Conservation (phyloP, 2,888 invertebrate species). For the Mechanitis mazaeus region DNA sequence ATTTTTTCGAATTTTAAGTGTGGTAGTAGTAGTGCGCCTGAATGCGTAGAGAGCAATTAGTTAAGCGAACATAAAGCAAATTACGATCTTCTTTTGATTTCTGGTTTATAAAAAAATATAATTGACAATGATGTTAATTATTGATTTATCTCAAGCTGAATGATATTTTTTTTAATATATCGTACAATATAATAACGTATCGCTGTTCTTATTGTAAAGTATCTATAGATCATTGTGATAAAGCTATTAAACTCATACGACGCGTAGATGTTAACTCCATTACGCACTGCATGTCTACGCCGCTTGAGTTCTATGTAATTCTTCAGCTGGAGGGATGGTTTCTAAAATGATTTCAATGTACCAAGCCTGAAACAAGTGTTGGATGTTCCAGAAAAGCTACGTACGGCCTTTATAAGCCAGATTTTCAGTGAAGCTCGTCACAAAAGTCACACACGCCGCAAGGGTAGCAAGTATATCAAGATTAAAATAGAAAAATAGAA, state of each 20-base stretch:
- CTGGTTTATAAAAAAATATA: no score
- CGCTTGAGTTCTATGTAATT: constrained; percentile 35
- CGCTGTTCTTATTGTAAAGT: neutral
- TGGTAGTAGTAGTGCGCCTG: no score
- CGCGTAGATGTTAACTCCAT: constrained; percentile 23
- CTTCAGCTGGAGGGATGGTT: constrained; percentile 35
- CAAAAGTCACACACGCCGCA: constrained; percentile 12
- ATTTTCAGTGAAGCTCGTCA: constrained; percentile 13
- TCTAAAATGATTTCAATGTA: constrained; percentile 50
- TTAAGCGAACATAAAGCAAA: no score
- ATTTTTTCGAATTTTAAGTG: no score
- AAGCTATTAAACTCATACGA: constrained; percentile 7
- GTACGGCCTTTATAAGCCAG: constrained; percentile 30
- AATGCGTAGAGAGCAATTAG: no score
- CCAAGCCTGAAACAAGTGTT: constrained; percentile 26
- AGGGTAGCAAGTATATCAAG: constrained; percentile 8
- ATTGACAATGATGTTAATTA: no score
- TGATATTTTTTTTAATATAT: no score
- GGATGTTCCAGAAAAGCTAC: constrained; percentile 21
- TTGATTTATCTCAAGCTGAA: no score
- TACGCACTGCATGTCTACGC: constrained; percentile 30
- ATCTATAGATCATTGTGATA: neutral
- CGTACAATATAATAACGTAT: no score
- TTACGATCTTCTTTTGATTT: no score
- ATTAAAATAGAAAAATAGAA: constrained; percentile 9